Percentiles rank a stretch among this genome's conserved stretches.
phyloP scores from a whole-genome alignment of 2,888 invertebrate genomes.

The Thera britannica region DNA sequence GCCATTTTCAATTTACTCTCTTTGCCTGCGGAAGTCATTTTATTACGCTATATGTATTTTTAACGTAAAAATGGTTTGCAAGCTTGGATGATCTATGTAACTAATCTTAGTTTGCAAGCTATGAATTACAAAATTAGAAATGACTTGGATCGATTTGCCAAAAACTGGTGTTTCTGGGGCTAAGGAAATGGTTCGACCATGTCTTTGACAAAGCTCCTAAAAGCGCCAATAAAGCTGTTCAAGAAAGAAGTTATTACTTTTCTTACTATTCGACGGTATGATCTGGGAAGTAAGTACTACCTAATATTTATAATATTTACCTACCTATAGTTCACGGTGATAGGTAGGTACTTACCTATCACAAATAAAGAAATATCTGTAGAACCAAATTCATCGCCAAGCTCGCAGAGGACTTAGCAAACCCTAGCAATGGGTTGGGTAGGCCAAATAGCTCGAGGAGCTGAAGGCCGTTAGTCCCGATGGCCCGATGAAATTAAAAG shows the following conservation, averaged over 20 bases:
- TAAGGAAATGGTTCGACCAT: conserved; percentile 46
- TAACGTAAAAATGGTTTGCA: neutral
- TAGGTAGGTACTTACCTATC: neutral
- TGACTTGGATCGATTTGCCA: conserved; percentile 26
- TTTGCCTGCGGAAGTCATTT: too few species aligned
- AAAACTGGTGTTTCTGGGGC: conserved; percentile 28
- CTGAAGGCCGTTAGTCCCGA: too few species aligned
- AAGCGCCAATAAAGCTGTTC: conserved; percentile 66
- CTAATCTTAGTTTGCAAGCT: neutral
- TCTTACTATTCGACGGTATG: conserved; percentile 69
- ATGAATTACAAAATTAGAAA: conserved; percentile 34
- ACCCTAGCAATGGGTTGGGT: too few species aligned
- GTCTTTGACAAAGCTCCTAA: conserved; percentile 71
- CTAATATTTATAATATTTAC: neutral
- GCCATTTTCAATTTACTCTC: too few species aligned
- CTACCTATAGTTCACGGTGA: neutral
- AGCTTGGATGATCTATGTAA: too few species aligned
- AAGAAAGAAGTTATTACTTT: conserved; percentile 76
- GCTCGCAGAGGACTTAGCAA: too few species aligned
- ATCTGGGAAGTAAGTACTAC: conserved; percentile 67
- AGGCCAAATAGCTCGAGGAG: too few species aligned
- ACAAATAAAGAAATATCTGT: too few species aligned
- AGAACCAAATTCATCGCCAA: too few species aligned
- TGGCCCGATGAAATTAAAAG: too few species aligned
- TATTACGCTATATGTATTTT: neutral